Percentiles rank a stretch among this genome's conserved stretches.
Evolutionary conservation across 2,113 vertebrate genomes (phyloP).

Genomic region (Hemiscyllium ocellatum): DNA sequence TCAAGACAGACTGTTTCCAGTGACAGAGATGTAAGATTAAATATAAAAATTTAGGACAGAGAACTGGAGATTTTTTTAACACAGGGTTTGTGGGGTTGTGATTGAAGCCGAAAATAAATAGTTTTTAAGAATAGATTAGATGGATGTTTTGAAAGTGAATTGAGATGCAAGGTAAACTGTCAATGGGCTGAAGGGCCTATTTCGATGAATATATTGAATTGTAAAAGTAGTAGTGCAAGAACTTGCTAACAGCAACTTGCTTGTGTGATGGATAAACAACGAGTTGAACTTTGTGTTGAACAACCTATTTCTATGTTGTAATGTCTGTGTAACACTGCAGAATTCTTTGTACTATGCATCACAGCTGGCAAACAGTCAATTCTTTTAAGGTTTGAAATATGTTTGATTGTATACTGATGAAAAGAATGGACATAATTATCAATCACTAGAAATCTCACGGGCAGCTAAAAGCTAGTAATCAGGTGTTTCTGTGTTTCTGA

Average conservation of each 20-base stretch:
- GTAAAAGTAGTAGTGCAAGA: background rate
- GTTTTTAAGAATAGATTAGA: background rate
- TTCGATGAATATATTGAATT: too few species aligned
- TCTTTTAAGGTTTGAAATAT: background rate
- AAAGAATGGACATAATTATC: background rate
- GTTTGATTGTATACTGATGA: background rate
- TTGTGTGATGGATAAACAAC: background rate
- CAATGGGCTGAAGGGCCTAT: too few species aligned
- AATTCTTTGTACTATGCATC: background rate
- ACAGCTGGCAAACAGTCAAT: background rate
- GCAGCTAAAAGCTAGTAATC: background rate
- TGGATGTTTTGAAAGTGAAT: background rate
- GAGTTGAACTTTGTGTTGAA: background rate
- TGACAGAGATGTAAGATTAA: background rate
- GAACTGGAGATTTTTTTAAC: background rate
- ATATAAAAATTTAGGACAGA: background rate
- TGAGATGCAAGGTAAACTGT: background rate
- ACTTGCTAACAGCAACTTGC: background rate
- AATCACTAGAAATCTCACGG: background rate
- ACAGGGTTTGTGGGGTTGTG: background rate
- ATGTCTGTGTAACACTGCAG: background rate
- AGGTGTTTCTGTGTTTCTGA: background rate
- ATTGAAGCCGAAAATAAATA: background rate
- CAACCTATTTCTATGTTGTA: background rate
- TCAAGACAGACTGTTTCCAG: background rate